Evolutionary conservation across 2,113 vertebrate species (phyloP), one percentile per base, ranked within the genome.

Genomic region (Passerina amoena): DNA sequence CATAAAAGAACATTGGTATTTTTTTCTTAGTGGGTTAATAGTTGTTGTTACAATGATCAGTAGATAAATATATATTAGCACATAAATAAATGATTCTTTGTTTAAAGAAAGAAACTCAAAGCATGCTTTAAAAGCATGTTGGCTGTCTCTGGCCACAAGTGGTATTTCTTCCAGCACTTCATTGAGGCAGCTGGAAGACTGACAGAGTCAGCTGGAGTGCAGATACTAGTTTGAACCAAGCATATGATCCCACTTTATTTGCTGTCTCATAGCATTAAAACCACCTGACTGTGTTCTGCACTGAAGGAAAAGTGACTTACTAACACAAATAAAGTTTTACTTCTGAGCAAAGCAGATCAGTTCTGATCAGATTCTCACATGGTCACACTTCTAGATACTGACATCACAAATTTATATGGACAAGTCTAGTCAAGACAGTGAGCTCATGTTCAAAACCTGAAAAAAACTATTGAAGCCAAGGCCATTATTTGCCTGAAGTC

Each of bases 21-120:
- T 70, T 75, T 90, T 92, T 40, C 50, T 60, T n/a, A 59, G 22
- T 6, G 17, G 14, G 13, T 83, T 80, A 77, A 86, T 44, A 92
- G 40, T 47, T 45, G 28, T 38, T 85, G 23, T 53, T 86, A 78
- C 51, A 90, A 22, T 44, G 28, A 60, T 59, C 35, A 72, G 30
- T 54, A 92, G 54, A 50, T 90, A 86, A 88, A 54, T 88, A 93
- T 80, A 80, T 89, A 69, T 86, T 75, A 88, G 45, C 50, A 57
- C 14, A 48, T 65, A 86, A 90, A 91, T 33, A 70, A 90, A 59
- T 23, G 2, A 47, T 16, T 65, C 28, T 70, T 89, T 94, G 56
- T 79, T 90, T 75, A 85, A 88, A 88, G 80, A 78, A 45, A 38
- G 78, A 33, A 12, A 6, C 3, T 8, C 10, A 40, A 53, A 47